These are phyloP conservation scores for Rapana venosa DNA, from an alignment of 2,888 invertebrate genomes.

Conservation along the genomic window DNA sequence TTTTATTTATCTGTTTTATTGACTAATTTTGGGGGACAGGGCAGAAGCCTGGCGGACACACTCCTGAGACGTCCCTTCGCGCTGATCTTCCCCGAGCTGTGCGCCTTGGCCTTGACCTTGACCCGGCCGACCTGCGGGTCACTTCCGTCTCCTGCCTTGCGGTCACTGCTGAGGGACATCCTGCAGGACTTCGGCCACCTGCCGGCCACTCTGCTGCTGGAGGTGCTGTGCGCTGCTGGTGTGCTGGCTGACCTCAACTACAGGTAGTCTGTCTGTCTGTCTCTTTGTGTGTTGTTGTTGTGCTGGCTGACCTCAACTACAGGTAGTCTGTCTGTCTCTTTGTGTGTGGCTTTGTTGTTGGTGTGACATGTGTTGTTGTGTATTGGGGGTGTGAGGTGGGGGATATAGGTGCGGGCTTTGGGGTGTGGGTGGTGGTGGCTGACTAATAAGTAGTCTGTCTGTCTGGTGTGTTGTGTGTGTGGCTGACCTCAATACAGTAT, in stretches of 20 bases:
- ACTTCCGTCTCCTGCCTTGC: background rate
- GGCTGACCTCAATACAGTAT: no score
- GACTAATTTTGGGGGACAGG: background rate
- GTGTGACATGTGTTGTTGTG: no score
- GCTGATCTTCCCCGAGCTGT: background rate
- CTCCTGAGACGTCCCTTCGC: background rate
- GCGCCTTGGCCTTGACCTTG: constrained; percentile 12
- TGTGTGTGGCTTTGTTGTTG: no score
- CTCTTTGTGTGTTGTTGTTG: background rate
- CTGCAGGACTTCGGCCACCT: background rate
- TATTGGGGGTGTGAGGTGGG: no score
- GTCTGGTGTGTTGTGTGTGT: background rate
- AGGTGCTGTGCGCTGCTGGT: constrained; percentile 1
- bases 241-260: background rate
- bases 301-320: no score
- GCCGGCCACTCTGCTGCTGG: background rate
- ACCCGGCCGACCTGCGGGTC: background rate
- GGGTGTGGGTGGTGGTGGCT: no score
- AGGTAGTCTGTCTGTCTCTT: no score
- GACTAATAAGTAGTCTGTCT: no score
- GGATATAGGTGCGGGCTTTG: no score
- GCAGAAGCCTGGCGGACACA: background rate
- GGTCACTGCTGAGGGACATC: background rate
- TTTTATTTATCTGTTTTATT: background rate
- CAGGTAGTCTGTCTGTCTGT: background rate